Base-by-base conservation (phyloP, 2,797 vertebrate genomes). In the Galago senegalensis region DNA sequence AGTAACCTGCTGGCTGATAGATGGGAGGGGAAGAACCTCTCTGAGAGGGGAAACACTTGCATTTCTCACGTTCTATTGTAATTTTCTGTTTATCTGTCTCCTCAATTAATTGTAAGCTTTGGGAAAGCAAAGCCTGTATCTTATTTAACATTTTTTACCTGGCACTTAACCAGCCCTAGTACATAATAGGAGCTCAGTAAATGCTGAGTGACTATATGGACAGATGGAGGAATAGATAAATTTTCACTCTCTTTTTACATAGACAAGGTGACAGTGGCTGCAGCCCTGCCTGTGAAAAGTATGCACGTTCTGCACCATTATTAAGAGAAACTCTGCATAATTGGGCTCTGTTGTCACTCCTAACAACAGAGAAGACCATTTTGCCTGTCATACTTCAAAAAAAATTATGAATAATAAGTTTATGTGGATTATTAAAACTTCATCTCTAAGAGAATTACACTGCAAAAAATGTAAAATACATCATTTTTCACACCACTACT, bases 391-490 rank as follows among this genome's bases (percentile, higher is more conserved):
- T 81, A 87, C 60, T 93, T 85, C 16, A 90, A 86, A 96, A 96
- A 87, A 93, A 92, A 83, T 69, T 67, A 43, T 89, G 96, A 97
- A 89, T 89, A 91, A 91, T 91, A 93, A 96, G 72, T 96, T 96
- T 69, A 79, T 40, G n/a, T 83, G 85, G 75, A 91, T 89, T 91
- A 89, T 96, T 92, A 92, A 95, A 92, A 86, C 90, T 80, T 96
- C 95, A 97, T 61, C 72, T 95, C 83, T 80, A 89, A 95, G 72
- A 94, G 89, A 96, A 96, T 95, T 91, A 93, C 27, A 40, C 14
- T 79, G 88, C 65, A 91, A 96, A 96, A 93, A 92, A 77, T 31
- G 75, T 86, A 73, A 94, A 95, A 53, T 21, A 79, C 31, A 82
- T 81, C 79, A 53, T 86, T 95, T 96, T 89, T 63, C 75, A 67